Percentiles rank a stretch among this genome's conserved stretches.
phyloP scores from a whole-genome alignment of 2,888 invertebrate genomes.

The Acanthoscelides obtectus region DNA sequence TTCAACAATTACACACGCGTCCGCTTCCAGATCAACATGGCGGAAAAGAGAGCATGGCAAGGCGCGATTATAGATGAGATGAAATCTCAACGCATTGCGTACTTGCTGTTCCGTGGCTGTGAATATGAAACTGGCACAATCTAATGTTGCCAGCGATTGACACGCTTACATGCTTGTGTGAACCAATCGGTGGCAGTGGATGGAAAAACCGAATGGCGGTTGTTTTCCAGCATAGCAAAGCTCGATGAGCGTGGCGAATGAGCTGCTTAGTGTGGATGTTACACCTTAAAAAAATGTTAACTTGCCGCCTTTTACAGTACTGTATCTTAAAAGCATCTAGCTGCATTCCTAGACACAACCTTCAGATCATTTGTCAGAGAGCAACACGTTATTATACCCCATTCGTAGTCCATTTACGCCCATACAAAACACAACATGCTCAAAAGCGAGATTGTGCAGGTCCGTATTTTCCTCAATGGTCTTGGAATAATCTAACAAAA shows the following conservation, averaged over 20 bases:
- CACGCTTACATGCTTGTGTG: conserved; percentile 18
- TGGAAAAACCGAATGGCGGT: neutral
- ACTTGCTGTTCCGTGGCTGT: conserved; percentile 11
- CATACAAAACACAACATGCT: no score
- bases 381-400: no score
- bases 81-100: neutral
- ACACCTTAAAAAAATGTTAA: neutral
- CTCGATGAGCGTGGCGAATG: conserved; percentile 10
- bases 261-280: conserved; percentile 5
- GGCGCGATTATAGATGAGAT: neutral
- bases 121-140: conserved; percentile 14
- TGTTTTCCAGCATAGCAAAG: neutral
- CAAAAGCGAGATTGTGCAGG: no score
- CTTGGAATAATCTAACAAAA: no score
- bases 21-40: neutral
- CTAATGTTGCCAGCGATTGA: conserved; percentile 9
- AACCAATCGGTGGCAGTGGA: conserved; percentile 1
- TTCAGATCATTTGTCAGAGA: no score
- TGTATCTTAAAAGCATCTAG: no score
- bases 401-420: no score
- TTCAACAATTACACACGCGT: neutral
- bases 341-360: no score
- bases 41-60: neutral
- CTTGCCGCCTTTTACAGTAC: no score
- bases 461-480: no score